A percentile compares a stretch with the other conserved stretches of the same genome.
phyloP scores from a whole-genome alignment of 2,888 invertebrate species.

The Actias luna region DNA sequence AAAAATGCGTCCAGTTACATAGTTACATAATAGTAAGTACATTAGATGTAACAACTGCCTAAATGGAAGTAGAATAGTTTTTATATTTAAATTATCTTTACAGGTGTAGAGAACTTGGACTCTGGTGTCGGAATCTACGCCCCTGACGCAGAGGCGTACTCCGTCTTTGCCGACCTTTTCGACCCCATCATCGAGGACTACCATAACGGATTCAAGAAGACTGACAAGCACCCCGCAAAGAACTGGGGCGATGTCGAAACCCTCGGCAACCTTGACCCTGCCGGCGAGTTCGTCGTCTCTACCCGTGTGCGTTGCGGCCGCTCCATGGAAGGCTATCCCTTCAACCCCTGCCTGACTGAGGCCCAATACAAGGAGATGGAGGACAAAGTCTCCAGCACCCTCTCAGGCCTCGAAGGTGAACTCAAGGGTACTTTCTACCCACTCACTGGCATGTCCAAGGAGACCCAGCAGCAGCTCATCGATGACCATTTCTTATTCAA shows the following conservation, averaged over 20 bases:
- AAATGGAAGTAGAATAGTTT: too few species aligned
- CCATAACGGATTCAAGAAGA: slow-evolving; percentile 96
- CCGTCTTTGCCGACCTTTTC: slow-evolving; percentile 94
- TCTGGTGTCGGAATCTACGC: slow-evolving; percentile 99
- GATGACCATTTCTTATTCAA: slow-evolving; percentile 99
- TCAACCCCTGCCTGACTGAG: slow-evolving; percentile 98
- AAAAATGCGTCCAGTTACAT: too few species aligned
- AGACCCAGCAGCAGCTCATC: slow-evolving; percentile 97
- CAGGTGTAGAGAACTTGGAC: slow-evolving; percentile 96
- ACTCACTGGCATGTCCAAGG: slow-evolving; percentile 97
- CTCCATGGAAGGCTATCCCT: slow-evolving; percentile 96
- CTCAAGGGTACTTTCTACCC: slow-evolving; percentile 97
- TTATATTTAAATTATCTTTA: not conserved
- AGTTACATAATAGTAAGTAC: too few species aligned
- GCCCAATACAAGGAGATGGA: slow-evolving; percentile 99
- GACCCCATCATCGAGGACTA: slow-evolving; percentile 99
- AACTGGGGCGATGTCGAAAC: slow-evolving; percentile 96
- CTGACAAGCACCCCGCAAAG: slow-evolving; percentile 95
- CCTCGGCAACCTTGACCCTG: slow-evolving; percentile 96
- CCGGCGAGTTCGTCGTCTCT: slow-evolving; percentile 94
- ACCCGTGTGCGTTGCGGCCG: slow-evolving; percentile 98
- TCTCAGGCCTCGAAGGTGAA: slow-evolving; percentile 92
- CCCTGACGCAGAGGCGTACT: slow-evolving; percentile 97
- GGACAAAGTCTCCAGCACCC: slow-evolving; percentile 90
- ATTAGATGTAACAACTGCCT: too few species aligned